These are phyloP conservation scores for Ahaetulla prasina DNA, from an alignment of 2,113 vertebrate genomes.

Conservation along the genomic window DNA sequence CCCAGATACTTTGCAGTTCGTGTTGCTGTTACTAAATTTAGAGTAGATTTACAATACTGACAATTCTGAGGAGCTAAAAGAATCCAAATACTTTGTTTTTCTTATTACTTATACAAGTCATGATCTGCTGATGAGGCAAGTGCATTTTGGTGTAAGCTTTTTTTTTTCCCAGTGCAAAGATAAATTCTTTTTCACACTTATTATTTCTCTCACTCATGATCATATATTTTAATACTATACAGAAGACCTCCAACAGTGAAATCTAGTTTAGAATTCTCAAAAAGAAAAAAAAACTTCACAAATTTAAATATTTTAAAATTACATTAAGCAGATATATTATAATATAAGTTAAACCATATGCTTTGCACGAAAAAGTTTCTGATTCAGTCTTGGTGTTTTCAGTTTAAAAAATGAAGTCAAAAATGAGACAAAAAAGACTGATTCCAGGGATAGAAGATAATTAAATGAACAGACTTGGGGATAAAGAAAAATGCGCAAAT, in stretches of 20 bases:
- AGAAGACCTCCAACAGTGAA: no score
- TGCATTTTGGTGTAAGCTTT: background rate
- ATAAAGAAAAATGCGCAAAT: background rate
- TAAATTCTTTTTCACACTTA: no score
- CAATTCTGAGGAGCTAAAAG: background rate
- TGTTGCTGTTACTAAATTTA: background rate
- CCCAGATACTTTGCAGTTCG: background rate
- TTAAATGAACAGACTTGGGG: background rate
- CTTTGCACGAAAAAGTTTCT: background rate
- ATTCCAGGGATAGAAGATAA: background rate
- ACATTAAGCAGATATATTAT: no score
- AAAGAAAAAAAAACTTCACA: background rate
- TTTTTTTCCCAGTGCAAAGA: no score
- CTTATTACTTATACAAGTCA: background rate
- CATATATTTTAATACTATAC: background rate
- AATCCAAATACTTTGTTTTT: background rate
- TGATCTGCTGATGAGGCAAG: background rate
- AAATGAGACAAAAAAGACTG: background rate
- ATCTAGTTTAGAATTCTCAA: background rate
- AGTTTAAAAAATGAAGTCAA: background rate
- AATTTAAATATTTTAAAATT: no score
- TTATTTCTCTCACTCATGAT: background rate
- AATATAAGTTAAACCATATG: background rate
- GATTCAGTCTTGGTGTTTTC: background rate
- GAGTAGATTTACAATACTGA: background rate